These are phyloP conservation scores for Sycobia sp. DNA, from an alignment of 1,140 invertebrate species.

Conservation along the genomic window DNA sequence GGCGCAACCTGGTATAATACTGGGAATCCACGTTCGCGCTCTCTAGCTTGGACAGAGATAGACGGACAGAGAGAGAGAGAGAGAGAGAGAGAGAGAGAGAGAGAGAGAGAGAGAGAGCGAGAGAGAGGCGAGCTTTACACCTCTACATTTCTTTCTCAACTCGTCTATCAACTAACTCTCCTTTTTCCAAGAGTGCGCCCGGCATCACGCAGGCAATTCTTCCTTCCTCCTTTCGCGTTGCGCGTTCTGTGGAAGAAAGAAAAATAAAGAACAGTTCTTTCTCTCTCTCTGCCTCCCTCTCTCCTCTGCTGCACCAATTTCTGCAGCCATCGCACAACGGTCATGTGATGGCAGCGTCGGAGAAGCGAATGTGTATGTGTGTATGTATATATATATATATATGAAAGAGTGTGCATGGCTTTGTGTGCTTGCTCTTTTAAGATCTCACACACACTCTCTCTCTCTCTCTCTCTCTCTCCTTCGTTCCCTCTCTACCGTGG, in stretches of 20 bases:
- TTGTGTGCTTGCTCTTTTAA: too few species aligned
- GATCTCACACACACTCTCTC: too few species aligned
- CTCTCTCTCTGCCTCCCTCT: constrained; percentile 30
- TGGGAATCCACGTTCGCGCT: too few species aligned
- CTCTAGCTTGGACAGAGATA: too few species aligned
- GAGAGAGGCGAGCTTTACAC: constrained; percentile 36
- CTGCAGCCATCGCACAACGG: constrained; percentile 5
- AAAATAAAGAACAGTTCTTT: too few species aligned
- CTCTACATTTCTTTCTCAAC: constrained; percentile 39
- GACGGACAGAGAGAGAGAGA: neutral
- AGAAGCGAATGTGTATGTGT: neutral
- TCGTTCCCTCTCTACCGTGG: neutral
- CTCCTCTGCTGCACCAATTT: constrained; percentile 22
- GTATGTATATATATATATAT: neutral
- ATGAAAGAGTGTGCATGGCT: too few species aligned
- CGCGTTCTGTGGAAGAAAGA: neutral
- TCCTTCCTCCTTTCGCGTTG: neutral
- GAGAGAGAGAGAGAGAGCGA: constrained; percentile 6
- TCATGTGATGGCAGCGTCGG: neutral
- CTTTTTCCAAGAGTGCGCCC: too few species aligned
- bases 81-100: constrained; percentile 25
- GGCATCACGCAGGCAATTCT: neutral
- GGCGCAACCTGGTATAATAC: constrained; percentile 60
- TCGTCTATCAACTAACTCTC: constrained; percentile 1
- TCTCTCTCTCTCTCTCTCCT: neutral